These are phyloP conservation scores for Forbesichthys papilliferus DNA, from an alignment of 2,113 vertebrate genomes.

Conservation along the genomic window DNA sequence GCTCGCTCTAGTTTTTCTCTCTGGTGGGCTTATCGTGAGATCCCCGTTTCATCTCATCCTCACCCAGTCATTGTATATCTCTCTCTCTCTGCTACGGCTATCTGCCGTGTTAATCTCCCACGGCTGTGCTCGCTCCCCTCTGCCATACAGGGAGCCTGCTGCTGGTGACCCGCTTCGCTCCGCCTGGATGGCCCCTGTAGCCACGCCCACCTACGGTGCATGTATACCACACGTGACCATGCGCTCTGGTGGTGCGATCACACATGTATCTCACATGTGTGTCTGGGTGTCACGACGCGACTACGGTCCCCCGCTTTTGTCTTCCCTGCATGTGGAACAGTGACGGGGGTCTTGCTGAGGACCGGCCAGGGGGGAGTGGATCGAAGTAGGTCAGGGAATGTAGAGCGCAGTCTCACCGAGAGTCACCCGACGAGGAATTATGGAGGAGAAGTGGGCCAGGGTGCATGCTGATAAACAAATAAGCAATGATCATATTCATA, in stretches of 20 bases:
- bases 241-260: slow-evolving; percentile 39
- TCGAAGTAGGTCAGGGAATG: slow-evolving; percentile 75
- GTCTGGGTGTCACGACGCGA: too few species aligned
- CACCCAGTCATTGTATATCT: slow-evolving; percentile 23
- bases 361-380: slow-evolving; percentile 29
- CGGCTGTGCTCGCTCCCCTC: slow-evolving; percentile 57
- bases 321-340: slow-evolving; percentile 1
- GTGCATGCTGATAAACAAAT: slow-evolving; percentile 71
- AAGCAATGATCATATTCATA: slow-evolving; percentile 55
- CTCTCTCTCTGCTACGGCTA: slow-evolving; percentile 37
- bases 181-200: slow-evolving; percentile 33
- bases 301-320: background rate
- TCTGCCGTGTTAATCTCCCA: slow-evolving; percentile 71
- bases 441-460: slow-evolving; percentile 67
- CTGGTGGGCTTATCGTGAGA: slow-evolving; percentile 70
- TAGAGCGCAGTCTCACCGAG: slow-evolving; percentile 71
- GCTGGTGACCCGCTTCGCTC: slow-evolving; percentile 52
- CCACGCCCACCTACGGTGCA: slow-evolving; percentile 9
- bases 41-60: slow-evolving; percentile 68
- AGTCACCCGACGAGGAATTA: slow-evolving; percentile 62
- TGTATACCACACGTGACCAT: slow-evolving; percentile 4
- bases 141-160: slow-evolving; percentile 42
- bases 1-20: slow-evolving; percentile 18
- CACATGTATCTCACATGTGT: slow-evolving; percentile 15
- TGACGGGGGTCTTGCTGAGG: slow-evolving; percentile 19